phyloP scores from a whole-genome alignment of 1,140 invertebrate species.

The Listronotus oregonensis region DNA sequence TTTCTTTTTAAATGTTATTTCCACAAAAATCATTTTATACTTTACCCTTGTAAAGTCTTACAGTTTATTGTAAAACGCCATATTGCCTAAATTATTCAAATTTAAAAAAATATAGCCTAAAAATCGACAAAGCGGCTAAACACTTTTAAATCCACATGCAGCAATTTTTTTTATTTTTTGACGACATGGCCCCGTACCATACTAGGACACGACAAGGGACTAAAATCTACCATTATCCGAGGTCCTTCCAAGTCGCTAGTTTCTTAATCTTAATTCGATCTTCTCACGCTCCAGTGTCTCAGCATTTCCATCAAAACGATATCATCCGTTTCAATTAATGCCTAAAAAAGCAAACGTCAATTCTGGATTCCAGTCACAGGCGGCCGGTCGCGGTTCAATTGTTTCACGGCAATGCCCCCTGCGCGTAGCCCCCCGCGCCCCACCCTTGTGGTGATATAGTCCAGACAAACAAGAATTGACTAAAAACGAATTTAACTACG shows the following conservation, averaged over 20 bases:
- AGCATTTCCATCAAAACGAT: conserved; percentile 51
- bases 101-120: no score
- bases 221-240: conserved; percentile 13
- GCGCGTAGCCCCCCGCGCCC: conserved; percentile 37
- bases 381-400: conserved; percentile 55
- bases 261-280: conserved; percentile 40
- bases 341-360: conserved; percentile 55
- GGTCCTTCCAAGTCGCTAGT: background rate
- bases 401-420: conserved; percentile 52
- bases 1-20: no score
- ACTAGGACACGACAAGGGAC: background rate
- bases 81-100: no score
- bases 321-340: conserved; percentile 54
- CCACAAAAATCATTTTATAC: no score
- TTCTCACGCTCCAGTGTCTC: conserved; percentile 41
- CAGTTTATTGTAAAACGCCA: no score
- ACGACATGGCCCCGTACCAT: background rate
- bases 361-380: conserved; percentile 56
- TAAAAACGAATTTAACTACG: no score
- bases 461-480: conserved; percentile 2
- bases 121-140: no score
- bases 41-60: no score
- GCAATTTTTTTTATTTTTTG: no score
- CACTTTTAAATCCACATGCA: no score
- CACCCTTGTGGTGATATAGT: conserved; percentile 30